A percentile compares a stretch with the other conserved stretches of the same genome.
Conservation (phyloP, 2,113 vertebrate species). For the Potamarius usumacintae region DNA sequence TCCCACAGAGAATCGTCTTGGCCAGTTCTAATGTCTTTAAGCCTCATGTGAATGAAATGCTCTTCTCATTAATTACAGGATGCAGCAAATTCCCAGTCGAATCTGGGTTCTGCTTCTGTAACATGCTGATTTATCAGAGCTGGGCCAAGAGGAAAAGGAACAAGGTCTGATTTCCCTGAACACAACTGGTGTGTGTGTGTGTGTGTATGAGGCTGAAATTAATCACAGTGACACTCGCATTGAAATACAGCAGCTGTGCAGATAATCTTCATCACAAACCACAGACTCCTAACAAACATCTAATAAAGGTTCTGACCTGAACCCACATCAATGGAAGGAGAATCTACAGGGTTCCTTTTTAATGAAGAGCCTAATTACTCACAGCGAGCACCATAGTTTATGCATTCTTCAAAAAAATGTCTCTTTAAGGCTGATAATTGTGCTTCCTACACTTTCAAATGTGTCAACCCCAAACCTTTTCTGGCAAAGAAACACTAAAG, state of each 20-base stretch:
- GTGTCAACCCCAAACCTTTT: not conserved
- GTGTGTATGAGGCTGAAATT: conserved; percentile 14
- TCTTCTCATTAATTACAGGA: conserved; percentile 28
- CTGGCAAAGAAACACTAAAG: not conserved
- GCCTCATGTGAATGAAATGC: conserved; percentile 4
- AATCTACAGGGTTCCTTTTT: conserved; percentile 7
- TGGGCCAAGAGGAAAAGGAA: not conserved
- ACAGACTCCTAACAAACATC: not conserved
- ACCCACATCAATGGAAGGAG: not conserved
- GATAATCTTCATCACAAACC: conserved; percentile 1
- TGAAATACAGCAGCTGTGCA: conserved; percentile 28
- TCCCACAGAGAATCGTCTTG: not conserved
- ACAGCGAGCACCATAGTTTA: not conserved
- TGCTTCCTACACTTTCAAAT: not conserved
- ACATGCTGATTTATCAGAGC: conserved; percentile 18
- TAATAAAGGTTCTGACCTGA: conserved; percentile 10
- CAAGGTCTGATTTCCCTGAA: conserved; percentile 27
- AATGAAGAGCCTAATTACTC: conserved; percentile 25
- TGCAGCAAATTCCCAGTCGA: not conserved
- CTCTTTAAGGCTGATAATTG: not conserved
- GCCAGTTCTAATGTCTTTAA: not conserved
- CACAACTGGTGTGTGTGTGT: not conserved
- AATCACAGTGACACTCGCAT: conserved; percentile 14
- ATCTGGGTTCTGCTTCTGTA: not conserved
- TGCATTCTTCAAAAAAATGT: not conserved